Evolutionary conservation across 2,888 invertebrate genomes (phyloP), one percentile per base, ranked within the genome.

Genomic region (Eledona agricola): DNA sequence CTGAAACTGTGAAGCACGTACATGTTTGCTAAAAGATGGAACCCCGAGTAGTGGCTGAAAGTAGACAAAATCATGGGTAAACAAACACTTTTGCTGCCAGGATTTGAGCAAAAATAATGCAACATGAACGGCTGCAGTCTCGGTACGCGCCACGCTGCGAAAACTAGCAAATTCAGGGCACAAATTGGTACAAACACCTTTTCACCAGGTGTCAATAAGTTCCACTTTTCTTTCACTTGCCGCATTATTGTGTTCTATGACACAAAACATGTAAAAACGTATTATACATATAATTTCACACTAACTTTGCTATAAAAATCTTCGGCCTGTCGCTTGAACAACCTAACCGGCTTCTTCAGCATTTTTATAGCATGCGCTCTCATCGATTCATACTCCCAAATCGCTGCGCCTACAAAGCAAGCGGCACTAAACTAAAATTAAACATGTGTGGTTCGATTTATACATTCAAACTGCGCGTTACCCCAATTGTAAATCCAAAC

Each of bases 11-110:
- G 90, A 13, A 98, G 79, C 25, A 96, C 97, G 78, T 91, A 96
- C 97, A 99, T 98, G 77, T 99, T 99, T 42, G 90, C 88, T 62
- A 87, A 86, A 52, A 97, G 81, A 78, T 98, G 98, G 58, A 93
- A 78, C 20, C 85, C 76, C 1, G 90, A 90, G 69, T 89, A 88
- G 74, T 98, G 98, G 68, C 96, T 97, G 77, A 98, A 98, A 17
- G 90, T 90, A n/a, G 94, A 94, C 2, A 96, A 78, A 37, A 96
- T 72, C 94, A 97, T 94, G 2, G 97, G 93, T 77, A 88, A 82
- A 73, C 91, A 93, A 34, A 87, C 79, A 58, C 83, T 82, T 70
- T 89, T 82, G 63, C 88, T 85, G 10, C 84, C 83, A 22, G 94
- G 93, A 76, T 88, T 88, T 42, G 90, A 87, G 68, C 87, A 86